Percentiles rank a stretch among this genome's conserved stretches.
These are phyloP conservation scores for Parascotia fuliginaria DNA, from an alignment of 2,888 invertebrate genomes.

Conservation along the genomic window DNA sequence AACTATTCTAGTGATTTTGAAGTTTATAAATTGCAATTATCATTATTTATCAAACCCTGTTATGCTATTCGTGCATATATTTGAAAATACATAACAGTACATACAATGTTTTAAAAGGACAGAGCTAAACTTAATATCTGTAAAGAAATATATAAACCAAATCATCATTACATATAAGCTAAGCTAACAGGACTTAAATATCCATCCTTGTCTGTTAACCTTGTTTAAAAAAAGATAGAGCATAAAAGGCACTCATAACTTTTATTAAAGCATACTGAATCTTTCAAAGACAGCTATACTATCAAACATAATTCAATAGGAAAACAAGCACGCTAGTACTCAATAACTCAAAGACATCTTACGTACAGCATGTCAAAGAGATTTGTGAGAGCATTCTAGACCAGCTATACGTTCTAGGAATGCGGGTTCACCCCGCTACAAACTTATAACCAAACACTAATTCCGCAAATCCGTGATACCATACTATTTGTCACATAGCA, in stretches of 20 bases:
- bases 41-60: too few relatives aligned
- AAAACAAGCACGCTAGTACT: background rate
- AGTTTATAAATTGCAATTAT: too few relatives aligned
- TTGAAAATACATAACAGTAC: too few relatives aligned
- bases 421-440: constrained; percentile 48
- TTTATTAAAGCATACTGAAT: background rate
- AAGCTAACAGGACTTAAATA: background rate
- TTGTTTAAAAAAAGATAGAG: background rate
- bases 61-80: too few relatives aligned
- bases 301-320: constrained; percentile 10
- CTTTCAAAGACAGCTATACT: constrained; percentile 2
- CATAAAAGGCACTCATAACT: background rate
- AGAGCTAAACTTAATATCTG: too few relatives aligned
- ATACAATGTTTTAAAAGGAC: too few relatives aligned
- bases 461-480: constrained; percentile 39
- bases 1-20: too few relatives aligned
- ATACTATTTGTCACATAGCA: constrained; percentile 14
- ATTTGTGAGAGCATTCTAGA: constrained; percentile 47
- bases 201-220: background rate
- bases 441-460: constrained; percentile 40
- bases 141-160: too few relatives aligned
- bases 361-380: constrained; percentile 17
- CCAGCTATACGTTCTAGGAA: constrained; percentile 47
- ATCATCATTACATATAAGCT: too few relatives aligned
- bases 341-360: constrained; percentile 8